Evolutionary conservation across 2,888 invertebrate genomes (phyloP).

Genomic region (Pristionchus maxplancki): DNA sequence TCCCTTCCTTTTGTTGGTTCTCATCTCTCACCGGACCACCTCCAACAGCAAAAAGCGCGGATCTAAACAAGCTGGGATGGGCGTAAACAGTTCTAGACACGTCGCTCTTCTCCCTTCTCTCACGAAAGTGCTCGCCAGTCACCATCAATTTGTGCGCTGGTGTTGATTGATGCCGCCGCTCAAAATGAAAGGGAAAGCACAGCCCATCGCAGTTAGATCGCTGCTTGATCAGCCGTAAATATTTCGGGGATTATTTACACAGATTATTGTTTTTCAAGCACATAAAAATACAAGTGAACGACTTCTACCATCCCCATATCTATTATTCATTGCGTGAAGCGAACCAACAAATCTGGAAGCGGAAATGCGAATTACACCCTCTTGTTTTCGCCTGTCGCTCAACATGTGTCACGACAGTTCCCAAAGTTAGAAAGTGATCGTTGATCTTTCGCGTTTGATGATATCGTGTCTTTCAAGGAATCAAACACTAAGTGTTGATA

Average conservation of each 20-base stretch:
- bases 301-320: not conserved
- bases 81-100: constrained; percentile 28
- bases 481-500: no score
- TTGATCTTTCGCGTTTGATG: no score
- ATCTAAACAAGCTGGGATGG: not conserved
- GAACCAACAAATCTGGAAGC: not conserved
- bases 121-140: not conserved
- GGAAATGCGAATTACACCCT: constrained; percentile 3
- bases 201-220: not conserved
- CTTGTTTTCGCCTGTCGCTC: not conserved
- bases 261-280: no score
- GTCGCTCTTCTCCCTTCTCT: not conserved
- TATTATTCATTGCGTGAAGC: not conserved
- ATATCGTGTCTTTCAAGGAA: no score
- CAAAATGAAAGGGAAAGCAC: not conserved
- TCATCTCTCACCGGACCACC: not conserved
- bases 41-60: not conserved
- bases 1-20: no score
- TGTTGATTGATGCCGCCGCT: constrained; percentile 7
- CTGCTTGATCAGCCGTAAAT: not conserved
- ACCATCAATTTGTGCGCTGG: not conserved
- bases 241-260: no score
- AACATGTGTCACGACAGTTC: no score
- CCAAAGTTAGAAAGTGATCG: no score
- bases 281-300: no score